Evolutionary conservation across 2,113 vertebrate genomes (phyloP).

Genomic region (Gnathonemus longibarbis): DNA sequence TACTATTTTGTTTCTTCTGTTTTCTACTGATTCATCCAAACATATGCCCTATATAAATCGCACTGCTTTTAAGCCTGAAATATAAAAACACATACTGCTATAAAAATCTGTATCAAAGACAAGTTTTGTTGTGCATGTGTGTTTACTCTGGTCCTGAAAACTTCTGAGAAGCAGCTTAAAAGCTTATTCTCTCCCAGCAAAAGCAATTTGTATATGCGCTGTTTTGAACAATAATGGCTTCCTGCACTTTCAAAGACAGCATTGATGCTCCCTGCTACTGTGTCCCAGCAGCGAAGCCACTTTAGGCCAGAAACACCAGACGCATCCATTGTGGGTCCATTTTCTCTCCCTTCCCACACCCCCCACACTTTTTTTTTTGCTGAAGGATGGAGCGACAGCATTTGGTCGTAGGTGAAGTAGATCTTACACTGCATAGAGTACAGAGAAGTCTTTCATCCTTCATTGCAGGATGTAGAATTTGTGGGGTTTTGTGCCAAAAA

Average conservation of each 20-base stretch:
- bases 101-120: background rate
- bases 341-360: background rate
- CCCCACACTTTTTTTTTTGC: background rate
- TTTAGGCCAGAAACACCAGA: background rate
- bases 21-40: background rate
- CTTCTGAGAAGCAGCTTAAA: background rate
- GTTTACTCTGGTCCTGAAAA: background rate
- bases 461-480: background rate
- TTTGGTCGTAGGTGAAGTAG: background rate
- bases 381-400: background rate
- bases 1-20: background rate
- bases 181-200: conserved; percentile 3
- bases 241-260: background rate
- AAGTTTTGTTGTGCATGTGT: background rate
- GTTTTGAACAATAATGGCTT: conserved; percentile 2
- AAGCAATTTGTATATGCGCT: background rate
- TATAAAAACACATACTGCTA: background rate
- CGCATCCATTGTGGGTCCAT: background rate
- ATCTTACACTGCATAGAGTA: background rate
- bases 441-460: background rate
- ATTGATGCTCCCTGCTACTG: background rate
- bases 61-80: background rate
- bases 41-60: background rate
- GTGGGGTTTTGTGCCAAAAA: background rate
- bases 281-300: background rate